Base-by-base conservation (phyloP, 1,140 invertebrate genomes). In the Pseudomyrmex gracilis region DNA sequence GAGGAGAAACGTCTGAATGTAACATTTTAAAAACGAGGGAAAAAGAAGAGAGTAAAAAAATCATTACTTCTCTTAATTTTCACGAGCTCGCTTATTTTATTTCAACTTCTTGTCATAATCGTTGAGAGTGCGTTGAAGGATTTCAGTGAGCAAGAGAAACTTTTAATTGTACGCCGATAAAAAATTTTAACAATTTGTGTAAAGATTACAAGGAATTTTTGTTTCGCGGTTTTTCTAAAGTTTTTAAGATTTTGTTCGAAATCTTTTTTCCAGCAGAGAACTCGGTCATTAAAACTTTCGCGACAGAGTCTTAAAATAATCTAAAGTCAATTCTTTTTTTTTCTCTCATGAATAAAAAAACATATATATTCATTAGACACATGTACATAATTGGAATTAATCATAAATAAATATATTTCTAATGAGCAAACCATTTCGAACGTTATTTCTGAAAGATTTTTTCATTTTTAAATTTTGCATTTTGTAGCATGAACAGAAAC, bases 131-230 rank as follows among this genome's bases (percentile, higher is more conserved):
- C 20, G 15, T 58, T 76, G 17, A 70, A 70, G 12, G 63, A 17
- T 17, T 53, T 78, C 20, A 78, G 10, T 47, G 43, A 51, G 34
- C 51, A 43, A 55, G 53, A 5, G 20, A 80, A 80, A 80, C 53
- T 80, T 80, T 80, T 80, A 80, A 80, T 80, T 71, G 53, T 70
- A 78, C 45, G 34, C 51, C 13, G 45, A 17, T n/a, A 8, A 71
- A 49, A 13, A 13, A 17, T 51, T 57, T 58, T 47, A 70, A 70
- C 53, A 49, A 70, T 70, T 47, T 78, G 47, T 80, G 47, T 70
- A 70, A 71, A 71, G 43, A 24, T 70, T 20, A 15, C 43, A 15
- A 7, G n/a, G 58, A 51, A 13, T 71, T 49, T 78, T 71, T 49
- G 24, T 9, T 10, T 12, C n/a, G 7, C 1, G 7, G 61, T n/a